phyloP scores from a whole-genome alignment of 2,113 vertebrate species.

The Charina bottae region DNA sequence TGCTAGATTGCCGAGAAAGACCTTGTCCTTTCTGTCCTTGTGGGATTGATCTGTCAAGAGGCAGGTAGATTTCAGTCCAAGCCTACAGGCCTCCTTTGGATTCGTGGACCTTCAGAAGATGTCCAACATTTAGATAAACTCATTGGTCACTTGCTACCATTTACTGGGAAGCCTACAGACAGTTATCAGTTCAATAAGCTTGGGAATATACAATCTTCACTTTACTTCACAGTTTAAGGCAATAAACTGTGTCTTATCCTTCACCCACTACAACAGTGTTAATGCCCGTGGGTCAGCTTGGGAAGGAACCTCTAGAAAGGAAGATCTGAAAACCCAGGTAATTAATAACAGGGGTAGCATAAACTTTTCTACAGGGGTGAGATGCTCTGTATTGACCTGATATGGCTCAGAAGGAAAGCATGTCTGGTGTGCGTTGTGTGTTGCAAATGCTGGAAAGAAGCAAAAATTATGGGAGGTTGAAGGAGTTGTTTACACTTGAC shows the following conservation, averaged over 20 bases:
- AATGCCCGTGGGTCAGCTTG: slow-evolving; percentile 50
- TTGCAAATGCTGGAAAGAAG: fast-evolving
- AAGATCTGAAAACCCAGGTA: slow-evolving; percentile 44
- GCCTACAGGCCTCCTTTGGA: too few species aligned
- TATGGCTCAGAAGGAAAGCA: slow-evolving; percentile 26
- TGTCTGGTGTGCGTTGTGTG: not conserved
- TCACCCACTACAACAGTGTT: slow-evolving; percentile 56
- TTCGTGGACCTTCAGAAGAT: not conserved
- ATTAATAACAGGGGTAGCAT: slow-evolving; percentile 44
- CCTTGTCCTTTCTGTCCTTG: not conserved
- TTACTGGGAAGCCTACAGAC: not conserved
- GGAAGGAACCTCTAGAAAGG: not conserved
- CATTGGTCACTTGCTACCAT: slow-evolving; percentile 8
- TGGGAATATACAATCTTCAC: slow-evolving; percentile 43
- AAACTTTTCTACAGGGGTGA: slow-evolving; percentile 40
- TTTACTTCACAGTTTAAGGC: slow-evolving; percentile 51
- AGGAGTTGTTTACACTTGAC: not conserved
- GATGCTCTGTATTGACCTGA: slow-evolving; percentile 9
- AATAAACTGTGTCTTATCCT: slow-evolving; percentile 52
- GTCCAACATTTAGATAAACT: not conserved
- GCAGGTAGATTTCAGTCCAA: not conserved
- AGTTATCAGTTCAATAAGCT: slow-evolving; percentile 39
- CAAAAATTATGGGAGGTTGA: not conserved
- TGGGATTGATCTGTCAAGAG: not conserved
- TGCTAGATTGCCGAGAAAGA: too few species aligned